Conservation (phyloP, 2,797 vertebrate species). For the Coracias cyanogaster region DNA sequence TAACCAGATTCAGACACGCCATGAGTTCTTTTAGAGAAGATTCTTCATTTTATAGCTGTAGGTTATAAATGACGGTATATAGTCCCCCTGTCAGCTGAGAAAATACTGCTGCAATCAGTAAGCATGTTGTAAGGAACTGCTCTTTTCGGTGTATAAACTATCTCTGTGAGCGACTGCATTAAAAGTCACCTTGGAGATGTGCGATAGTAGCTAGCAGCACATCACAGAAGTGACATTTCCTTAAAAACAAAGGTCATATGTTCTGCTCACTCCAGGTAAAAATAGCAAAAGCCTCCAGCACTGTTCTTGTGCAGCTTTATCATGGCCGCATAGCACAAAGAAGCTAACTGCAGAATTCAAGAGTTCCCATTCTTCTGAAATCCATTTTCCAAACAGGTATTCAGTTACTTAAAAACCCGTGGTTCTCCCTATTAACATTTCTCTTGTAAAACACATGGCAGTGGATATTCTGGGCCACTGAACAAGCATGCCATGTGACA, state of each 20-base stretch:
- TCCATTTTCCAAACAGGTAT: not conserved
- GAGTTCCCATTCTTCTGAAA: not conserved
- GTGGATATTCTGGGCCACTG: not conserved
- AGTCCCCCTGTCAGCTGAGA: not conserved
- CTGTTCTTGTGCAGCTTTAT: slow-evolving; percentile 32
- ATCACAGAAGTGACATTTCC: slow-evolving; percentile 66
- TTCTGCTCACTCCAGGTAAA: slow-evolving; percentile 66
- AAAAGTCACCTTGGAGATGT: slow-evolving; percentile 70
- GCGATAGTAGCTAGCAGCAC: not conserved
- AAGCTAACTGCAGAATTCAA: not conserved
- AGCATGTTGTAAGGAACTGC: not conserved
- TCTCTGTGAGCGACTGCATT: not conserved
- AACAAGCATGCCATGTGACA: not conserved
- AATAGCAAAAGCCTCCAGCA: slow-evolving; percentile 66
- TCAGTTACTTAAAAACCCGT: not conserved
- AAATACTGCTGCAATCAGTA: not conserved
- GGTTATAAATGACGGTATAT: not conserved
- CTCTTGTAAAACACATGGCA: not conserved
- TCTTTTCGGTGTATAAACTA: not conserved
- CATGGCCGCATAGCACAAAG: not conserved
- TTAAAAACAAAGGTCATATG: slow-evolving; percentile 44
- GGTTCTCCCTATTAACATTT: not conserved
- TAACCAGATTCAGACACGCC: not conserved
- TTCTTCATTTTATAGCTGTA: not conserved
- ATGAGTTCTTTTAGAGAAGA: not conserved